Base-by-base conservation (phyloP, 2,797 vertebrate species). In the Arrhamphus sclerolepis region DNA sequence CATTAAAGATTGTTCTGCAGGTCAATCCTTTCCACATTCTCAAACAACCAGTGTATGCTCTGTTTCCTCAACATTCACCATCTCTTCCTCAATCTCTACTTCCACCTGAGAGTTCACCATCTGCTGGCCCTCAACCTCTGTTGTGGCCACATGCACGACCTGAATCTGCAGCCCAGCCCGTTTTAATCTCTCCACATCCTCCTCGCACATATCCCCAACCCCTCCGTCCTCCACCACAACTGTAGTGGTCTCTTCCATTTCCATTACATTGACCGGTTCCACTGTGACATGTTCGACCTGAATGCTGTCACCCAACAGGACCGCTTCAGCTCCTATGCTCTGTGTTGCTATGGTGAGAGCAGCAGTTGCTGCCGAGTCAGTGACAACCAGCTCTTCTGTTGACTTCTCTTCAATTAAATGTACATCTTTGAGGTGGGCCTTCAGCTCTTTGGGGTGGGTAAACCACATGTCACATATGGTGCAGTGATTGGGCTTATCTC, bases 381-480 rank as follows among this genome's bases (percentile, higher is more conserved):
- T 55, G 17, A 86, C 83, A 53, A 95, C 66, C 56, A 95, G 87
- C 69, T 97, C 94, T 28, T 92, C 83, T 0, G 7, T 19, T 0
- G 93, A 49, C 22, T 80, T 90, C 56, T 95, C 95, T 55, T 93
- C 89, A 39, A 94, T 87, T 79, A 91, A 92, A 53, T 99, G 98
- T 2, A 87, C 66, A 0, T 96, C 93, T 70, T 91, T 93, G 47
- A 99, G 92, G 78, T 99, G 98, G 46, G 80, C 75, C 52, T 94
- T 92, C 21, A 99, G 87, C 71, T 99, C 98, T 54, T 91, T 93
- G 22, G 96, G 89, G 81, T 96, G 93, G 63, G 98, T 99, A 89
- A 99, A 99, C 98, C 97, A 99, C 88, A 97, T 82, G 81, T 99
- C 97, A 61, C 98, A 99, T 38, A 98, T 56, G 31, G 97, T 98